Evolutionary conservation across 2,113 vertebrate genomes (phyloP).

Genomic region (Orthonyx spaldingii): DNA sequence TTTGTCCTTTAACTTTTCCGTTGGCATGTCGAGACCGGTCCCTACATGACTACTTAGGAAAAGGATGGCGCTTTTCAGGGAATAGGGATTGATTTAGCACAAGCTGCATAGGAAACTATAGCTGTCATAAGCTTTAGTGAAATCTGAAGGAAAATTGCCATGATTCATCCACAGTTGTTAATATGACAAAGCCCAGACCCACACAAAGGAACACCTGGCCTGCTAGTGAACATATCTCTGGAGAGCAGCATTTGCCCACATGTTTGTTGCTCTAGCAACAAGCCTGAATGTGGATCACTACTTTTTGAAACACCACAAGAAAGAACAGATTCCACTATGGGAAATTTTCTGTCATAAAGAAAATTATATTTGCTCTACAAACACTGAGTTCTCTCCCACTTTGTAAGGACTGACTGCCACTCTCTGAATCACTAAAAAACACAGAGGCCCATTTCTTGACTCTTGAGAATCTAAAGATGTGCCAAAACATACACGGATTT

Average conservation of each 20-base stretch:
- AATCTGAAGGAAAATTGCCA: constrained; percentile 23
- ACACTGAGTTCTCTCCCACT: constrained; percentile 35
- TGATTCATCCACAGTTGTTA: constrained; percentile 33
- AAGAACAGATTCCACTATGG: constrained; percentile 13
- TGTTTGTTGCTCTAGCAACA: constrained; percentile 39
- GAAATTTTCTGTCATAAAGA: constrained; percentile 52
- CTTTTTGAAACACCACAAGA: neutral
- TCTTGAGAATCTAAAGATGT: constrained; percentile 39
- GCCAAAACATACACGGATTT: constrained; percentile 62
- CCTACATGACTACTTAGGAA: neutral
- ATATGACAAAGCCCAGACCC: constrained; percentile 16
- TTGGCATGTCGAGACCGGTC: neutral
- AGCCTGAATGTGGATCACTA: neutral
- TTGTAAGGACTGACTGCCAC: constrained; percentile 35
- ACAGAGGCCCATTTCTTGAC: neutral
- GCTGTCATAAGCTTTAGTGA: neutral
- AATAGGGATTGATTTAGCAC: neutral
- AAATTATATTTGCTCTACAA: constrained; percentile 42
- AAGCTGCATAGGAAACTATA: neutral
- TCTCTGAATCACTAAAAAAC: constrained; percentile 54
- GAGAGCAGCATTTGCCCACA: neutral
- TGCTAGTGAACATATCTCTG: neutral
- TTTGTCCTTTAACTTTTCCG: neutral
- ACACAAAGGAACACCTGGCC: constrained; percentile 33
- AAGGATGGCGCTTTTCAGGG: neutral